These are phyloP conservation scores for Cydia amplana DNA, from an alignment of 1,140 invertebrate genomes.

Conservation along the genomic window DNA sequence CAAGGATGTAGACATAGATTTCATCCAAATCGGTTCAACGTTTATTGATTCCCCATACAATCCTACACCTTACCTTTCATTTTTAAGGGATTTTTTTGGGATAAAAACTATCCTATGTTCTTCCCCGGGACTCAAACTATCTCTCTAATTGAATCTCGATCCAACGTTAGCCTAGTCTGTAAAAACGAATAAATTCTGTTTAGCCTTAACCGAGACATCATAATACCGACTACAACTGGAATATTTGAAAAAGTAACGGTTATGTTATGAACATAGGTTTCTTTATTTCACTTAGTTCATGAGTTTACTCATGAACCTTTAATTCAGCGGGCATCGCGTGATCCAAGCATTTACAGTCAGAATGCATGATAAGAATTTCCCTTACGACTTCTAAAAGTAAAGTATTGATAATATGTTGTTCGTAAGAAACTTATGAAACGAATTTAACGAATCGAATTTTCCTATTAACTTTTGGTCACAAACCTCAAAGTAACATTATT, in stretches of 20 bases:
- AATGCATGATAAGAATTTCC: slow-evolving; percentile 9
- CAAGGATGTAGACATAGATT: too few species aligned
- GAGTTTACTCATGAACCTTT: not conserved
- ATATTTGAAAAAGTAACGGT: not conserved
- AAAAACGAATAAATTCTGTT: not conserved
- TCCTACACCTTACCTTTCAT: too few species aligned
- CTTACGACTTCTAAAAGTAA: not conserved
- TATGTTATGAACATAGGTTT: not conserved
- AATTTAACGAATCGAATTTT: not conserved
- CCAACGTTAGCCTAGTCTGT: not conserved
- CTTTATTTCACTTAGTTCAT: not conserved
- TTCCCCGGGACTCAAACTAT: too few species aligned
- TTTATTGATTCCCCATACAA: too few species aligned
- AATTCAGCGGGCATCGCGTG: slow-evolving; percentile 5
- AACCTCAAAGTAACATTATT: too few species aligned
- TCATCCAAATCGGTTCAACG: too few species aligned
- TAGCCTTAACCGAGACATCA: not conserved
- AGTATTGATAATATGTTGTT: not conserved
- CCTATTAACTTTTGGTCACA: too few species aligned
- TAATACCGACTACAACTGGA: not conserved
- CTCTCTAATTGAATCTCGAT: not conserved
- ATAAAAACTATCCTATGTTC: too few species aligned
- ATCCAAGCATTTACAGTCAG: slow-evolving; percentile 12
- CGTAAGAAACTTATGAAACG: not conserved
- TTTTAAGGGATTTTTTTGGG: too few species aligned